A percentile compares a stretch with the other conserved stretches of the same genome.
phyloP scores from a whole-genome alignment of 2,888 invertebrate species.

The Choristoneura rosaceana region DNA sequence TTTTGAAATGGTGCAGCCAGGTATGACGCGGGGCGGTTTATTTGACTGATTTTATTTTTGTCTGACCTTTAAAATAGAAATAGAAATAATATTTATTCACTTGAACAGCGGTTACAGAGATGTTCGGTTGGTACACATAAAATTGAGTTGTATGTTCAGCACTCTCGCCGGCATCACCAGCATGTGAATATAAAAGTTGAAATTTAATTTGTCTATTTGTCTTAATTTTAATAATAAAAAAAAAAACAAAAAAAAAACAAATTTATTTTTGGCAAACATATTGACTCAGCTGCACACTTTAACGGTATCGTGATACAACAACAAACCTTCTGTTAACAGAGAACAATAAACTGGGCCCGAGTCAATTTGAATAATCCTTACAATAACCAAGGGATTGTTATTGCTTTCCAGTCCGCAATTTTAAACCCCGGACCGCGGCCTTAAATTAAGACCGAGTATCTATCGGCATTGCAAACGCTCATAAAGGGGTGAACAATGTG shows the following conservation, averaged over 20 bases:
- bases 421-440: slow-evolving; percentile 49
- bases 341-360: slow-evolving; percentile 48
- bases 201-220: too few species aligned
- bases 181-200: too few species aligned
- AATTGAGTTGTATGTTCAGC: too few species aligned
- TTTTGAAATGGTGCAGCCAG: too few species aligned
- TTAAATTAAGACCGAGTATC: slow-evolving; percentile 47
- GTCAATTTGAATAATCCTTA: slow-evolving; percentile 51
- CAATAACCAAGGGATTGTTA: slow-evolving; percentile 50
- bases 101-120: too few species aligned
- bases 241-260: background rate
- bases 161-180: too few species aligned
- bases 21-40: too few species aligned
- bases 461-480: slow-evolving; percentile 48
- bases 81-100: too few species aligned
- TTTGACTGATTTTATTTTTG: too few species aligned
- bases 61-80: too few species aligned
- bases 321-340: slow-evolving; percentile 43
- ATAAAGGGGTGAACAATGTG: slow-evolving; percentile 55
- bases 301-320: slow-evolving; percentile 30
- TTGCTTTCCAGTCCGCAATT: slow-evolving; percentile 49
- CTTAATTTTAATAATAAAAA: too few species aligned
- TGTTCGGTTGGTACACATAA: too few species aligned
- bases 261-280: slow-evolving; percentile 2
- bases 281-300: slow-evolving; percentile 23